Evolutionary conservation across 1,140 invertebrate species (phyloP), one percentile per base, ranked within the genome.

Genomic region (Caenorhabditis latens): DNA sequence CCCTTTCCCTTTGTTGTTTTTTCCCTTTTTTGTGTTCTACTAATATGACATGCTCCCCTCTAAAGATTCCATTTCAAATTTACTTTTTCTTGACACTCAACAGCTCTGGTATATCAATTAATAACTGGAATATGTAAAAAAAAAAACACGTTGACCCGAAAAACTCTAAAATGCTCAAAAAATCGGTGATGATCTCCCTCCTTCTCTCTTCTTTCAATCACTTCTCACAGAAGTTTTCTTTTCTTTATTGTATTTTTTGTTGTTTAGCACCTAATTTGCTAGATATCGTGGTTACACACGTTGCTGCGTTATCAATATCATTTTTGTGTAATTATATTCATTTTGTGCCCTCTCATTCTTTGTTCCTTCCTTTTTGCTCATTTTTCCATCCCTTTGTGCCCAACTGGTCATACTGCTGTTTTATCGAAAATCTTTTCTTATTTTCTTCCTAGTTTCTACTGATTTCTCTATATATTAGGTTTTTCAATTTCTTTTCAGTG

Each of bases 101-200:
- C 14, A 43, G 5, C 46, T 24, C 40, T 43, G 40, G n/a, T 79
- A 46, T 19, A 8, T 11, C 71, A 6, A 53, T 50, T 79, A 79
- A 79, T 79, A 79, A 79, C 71, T 79, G 43, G 71, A 79, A 79
- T 53, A 79, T 79, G 43, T 79, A 79, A 79, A 79, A 71, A 71
- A 79, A 79, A 79, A 50, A 24, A 48, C 14, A 50, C 19, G 43
- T 63, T 79, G n/a, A 46, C 43, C 14, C 71, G n/a, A 79, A 79
- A 79, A 79, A 79, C 8, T 32, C 53, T 3, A 13, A 79, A 79
- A 79, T 14, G 71, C 71, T 79, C 71, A 79, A 79, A 79, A 79
- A 79, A 43, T 79, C 46, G 71, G 71, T 79, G 71, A 79, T 79
- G 71, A 79, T 79, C 71, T 79, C 71, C n/a, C 46, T 42, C 42